Base-by-base conservation (phyloP, 2,888 invertebrate genomes). In the Drosophila buzzatii region DNA sequence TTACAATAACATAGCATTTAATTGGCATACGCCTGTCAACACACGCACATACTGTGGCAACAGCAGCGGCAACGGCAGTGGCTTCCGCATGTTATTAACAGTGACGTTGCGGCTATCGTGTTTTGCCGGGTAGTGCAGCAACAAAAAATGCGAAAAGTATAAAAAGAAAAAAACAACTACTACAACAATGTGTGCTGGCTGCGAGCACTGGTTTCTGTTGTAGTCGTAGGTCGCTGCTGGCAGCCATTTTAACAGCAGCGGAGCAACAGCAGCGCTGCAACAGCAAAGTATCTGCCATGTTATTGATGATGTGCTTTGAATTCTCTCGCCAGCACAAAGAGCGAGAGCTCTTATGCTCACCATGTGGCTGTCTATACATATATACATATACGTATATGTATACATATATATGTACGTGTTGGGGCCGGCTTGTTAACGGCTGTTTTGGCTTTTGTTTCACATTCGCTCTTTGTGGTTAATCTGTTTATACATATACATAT, bases 41-140 rank as follows among this genome's bases (percentile, higher is more conserved):
- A 27, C 5, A 56, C 69, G 52, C 69, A 41, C 16, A 47, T 27
- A 39, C 53, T 37, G 20, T n/a, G 23, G 27, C 39, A 37, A 47
- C 31, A 51, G 58, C 45, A 37, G 31, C 41, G 41, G 44, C 55
- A 35, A 20, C 42, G 62, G 47, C 63, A 49, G 55, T 56, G 57
- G 72, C 65, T 75, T 81, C 71, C 68, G 81, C 74, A 77, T 81
- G 77, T 81, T 89, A 85, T 78, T 79, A 83, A 79, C 79, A 79
- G 76, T 77, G 76, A 79, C 77, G 77, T 76, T 65, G 63, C 53
- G 18, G 39, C 39, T 27, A 52, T 37, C 59, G 53, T 16, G n/a
- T 56, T 76, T 60, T 63, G 60, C 72, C 72, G 75, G 69, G 71
- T 62, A 56, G n/a, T 41, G 41, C 31, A 61, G 3, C 56, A 63